These are phyloP conservation scores for Anser brachyrhynchus DNA, from an alignment of 2,113 vertebrate species.

Conservation along the genomic window DNA sequence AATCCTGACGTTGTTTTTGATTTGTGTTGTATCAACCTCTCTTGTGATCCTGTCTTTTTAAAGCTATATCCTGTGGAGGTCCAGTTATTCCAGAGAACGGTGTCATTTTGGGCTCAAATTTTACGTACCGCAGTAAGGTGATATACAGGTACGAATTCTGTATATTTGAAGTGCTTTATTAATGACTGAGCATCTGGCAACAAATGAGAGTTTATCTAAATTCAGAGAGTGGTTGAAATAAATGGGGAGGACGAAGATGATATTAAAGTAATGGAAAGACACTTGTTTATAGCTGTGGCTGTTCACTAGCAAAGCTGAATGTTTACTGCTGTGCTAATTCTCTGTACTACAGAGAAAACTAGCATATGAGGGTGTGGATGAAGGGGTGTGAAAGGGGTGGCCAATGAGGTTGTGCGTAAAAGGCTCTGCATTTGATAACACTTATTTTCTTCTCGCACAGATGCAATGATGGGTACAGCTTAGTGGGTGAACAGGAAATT, in stretches of 20 bases:
- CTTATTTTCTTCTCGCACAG: slow-evolving; percentile 71
- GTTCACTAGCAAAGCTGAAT: not conserved
- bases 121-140: slow-evolving; percentile 91
- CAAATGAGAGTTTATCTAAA: not conserved
- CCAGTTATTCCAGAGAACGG: slow-evolving; percentile 85
- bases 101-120: slow-evolving; percentile 82
- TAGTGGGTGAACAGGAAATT: slow-evolving; percentile 84
- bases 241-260: not conserved
- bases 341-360: not conserved
- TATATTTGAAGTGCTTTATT: not conserved
- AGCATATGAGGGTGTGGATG: not conserved
- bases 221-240: not conserved
- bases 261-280: not conserved
- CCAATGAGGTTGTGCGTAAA: not conserved
- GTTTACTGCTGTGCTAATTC: not conserved
- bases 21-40: not conserved
- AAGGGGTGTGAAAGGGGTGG: not conserved
- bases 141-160: slow-evolving; percentile 86
- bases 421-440: not conserved
- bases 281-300: not conserved
- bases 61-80: slow-evolving; percentile 87
- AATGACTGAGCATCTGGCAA: not conserved
- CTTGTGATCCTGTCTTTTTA: slow-evolving; percentile 43
- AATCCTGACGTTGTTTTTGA: not conserved
- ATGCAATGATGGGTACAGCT: slow-evolving; percentile 86